Conservation (phyloP, 2,888 invertebrate species). For the Patella depressa region DNA sequence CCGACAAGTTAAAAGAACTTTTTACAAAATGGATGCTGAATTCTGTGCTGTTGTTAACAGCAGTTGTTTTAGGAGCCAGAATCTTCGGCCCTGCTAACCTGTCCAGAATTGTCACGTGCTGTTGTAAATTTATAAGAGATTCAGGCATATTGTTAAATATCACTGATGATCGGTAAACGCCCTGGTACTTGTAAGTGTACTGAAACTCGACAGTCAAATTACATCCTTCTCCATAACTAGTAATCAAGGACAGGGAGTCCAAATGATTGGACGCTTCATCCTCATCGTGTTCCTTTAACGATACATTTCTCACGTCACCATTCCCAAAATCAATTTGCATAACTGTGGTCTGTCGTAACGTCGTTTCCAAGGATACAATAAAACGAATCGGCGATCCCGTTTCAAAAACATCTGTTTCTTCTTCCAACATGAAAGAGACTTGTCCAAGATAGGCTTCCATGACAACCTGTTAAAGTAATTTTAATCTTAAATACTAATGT, state of each 20-base stretch:
- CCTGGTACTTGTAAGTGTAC: slow-evolving; percentile 46
- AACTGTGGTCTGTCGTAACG: slow-evolving; percentile 47
- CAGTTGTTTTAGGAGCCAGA: slow-evolving; percentile 18
- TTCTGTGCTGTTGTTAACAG: slow-evolving; percentile 26
- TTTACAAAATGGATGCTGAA: slow-evolving; percentile 31
- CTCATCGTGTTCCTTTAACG: slow-evolving; percentile 40
- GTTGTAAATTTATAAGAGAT: slow-evolving; percentile 17
- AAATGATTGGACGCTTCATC: slow-evolving; percentile 5
- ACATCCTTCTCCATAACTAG: slow-evolving; percentile 59
- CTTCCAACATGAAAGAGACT: slow-evolving; percentile 38
- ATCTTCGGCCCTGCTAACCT: slow-evolving; percentile 35
- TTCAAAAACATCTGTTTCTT: slow-evolving; percentile 29
- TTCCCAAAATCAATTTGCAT: slow-evolving; percentile 54
- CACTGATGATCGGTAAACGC: slow-evolving; percentile 41
- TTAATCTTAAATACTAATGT: background rate
- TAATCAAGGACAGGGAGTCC: slow-evolving; percentile 34
- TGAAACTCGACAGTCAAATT: slow-evolving; percentile 49
- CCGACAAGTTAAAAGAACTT: slow-evolving; percentile 33
- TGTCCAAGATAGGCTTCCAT: slow-evolving; percentile 38
- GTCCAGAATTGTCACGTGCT: slow-evolving; percentile 34
- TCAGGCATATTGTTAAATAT: slow-evolving; percentile 38
- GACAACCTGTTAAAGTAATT: slow-evolving; percentile 39
- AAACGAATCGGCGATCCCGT: slow-evolving; percentile 41
- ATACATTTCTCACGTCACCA: slow-evolving; percentile 40
- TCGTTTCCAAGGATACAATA: slow-evolving; percentile 49